Base-by-base conservation (phyloP, 1,140 invertebrate species). In the Druon quercuslanigerum region DNA sequence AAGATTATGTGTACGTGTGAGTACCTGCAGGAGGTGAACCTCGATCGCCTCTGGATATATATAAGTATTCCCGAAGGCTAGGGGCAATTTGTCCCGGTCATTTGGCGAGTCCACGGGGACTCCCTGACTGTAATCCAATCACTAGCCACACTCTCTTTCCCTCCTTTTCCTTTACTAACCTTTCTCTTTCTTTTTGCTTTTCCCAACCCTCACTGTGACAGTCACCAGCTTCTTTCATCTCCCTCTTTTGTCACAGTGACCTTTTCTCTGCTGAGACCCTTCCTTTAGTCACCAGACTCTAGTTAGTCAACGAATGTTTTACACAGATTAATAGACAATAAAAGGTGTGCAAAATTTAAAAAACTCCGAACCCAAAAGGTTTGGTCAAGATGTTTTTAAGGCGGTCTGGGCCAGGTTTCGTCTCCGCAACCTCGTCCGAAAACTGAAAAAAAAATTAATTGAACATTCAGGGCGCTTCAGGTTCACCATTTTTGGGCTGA, bases 41-140 rank as follows among this genome's bases (percentile, higher is more conserved):
- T 85, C 85, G 85, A 91, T 91, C 85, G 89, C 73, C 87, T 82
- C 84, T 84, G 78, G 83, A 90, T 87, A 90, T 83, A 83, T 90
- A 90, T 90, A 91, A 91, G 91, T 91, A 92, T 92, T 92, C 91
- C 90, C 91, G 89, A 89, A 90, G 91, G 91, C 89, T 83, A 91
- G 89, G 89, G 90, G 89, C 91, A 92, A 92, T 92, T 92, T 92
- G 91, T 92, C 91, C 90, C 90, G 90, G 91, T 92, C 91, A 92
- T 92, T 92, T 91, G 90, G 87, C 87, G 86, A 88, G 88, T 91
- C 90, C 91, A 84, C 85, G 82, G 91, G 89, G 91, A 91, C 90
- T 90, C 85, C 86, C 90, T 89, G 88, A 90, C 90, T 91, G 91
- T 92, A 92, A 92, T 92, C 91, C 91, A 92, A 92, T 92, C 90